Evolutionary conservation across 2,797 vertebrate species (phyloP), one percentile per base, ranked within the genome.

Genomic region (Cottoperca gobio): DNA sequence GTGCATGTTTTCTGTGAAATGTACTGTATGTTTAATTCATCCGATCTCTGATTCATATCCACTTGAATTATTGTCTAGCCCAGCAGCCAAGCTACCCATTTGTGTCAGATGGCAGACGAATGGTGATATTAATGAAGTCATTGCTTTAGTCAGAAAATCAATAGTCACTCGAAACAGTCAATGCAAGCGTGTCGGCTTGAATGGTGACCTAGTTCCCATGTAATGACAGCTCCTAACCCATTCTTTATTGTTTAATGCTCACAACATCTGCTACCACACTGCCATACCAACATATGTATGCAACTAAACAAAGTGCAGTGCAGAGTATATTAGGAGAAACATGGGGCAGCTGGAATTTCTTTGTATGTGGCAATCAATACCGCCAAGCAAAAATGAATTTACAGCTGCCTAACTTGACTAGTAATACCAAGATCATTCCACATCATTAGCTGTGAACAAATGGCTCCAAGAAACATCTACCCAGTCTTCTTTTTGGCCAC

Each of bases 91-190:
- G 89, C 86, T 85, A 75, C 72, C 92, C 90, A 91, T 92, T 91
- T 91, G 90, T 93, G 94, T 94, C 95, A 94, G 91, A 93, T 94
- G 94, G 92, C 78, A 91, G 89, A 92, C 91, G 93, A 94, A 94
- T 94, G 90, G 90, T 89, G 89, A 94, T 94, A 95, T 94, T 95
- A 95, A 95, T 95, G 92, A 94, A 94, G 94, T 94, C 94, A 95
- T 94, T 93, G 94, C 93, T 94, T 93, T 83, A 90, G 94, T 95
- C 94, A 95, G 93, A 95, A 95, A 95, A 95, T 95, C 94, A 94
- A 95, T 95, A 94, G 82, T 86, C 90, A 92, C 93, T 95, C 90
- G 79, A 92, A 93, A 92, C 87, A 89, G 89, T 92, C 87, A 88
- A 90, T 90, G 84, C 84, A 76, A 85, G 86, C 84, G 85, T 92